Conservation (phyloP, 2,888 invertebrate genomes). For the Augiades crinisus region DNA sequence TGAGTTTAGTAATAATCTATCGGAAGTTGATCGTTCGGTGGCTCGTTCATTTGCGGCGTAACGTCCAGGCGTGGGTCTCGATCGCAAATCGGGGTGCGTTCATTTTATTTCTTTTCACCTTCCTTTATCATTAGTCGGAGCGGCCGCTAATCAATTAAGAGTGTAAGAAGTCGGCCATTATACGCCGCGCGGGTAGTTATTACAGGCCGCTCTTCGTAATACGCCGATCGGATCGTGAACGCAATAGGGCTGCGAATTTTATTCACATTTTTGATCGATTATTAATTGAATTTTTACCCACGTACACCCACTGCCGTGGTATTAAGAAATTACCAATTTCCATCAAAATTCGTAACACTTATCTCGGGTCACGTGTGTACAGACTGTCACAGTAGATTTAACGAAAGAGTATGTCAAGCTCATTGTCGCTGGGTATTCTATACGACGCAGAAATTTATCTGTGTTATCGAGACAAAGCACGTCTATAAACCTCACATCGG, state of each 20-base stretch:
- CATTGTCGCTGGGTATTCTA: conserved; percentile 71
- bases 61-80: conserved; percentile 54
- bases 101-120: conserved; percentile 80
- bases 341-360: conserved; percentile 20
- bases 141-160: conserved; percentile 83
- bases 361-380: conserved; percentile 37
- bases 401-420: conserved; percentile 67
- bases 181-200: conserved; percentile 77
- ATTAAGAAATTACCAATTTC: conserved; percentile 23
- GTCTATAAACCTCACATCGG: conserved; percentile 76
- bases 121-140: conserved; percentile 80
- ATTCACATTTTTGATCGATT: conserved; percentile 68
- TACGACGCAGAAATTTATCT: conserved; percentile 78
- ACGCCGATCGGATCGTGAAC: conserved; percentile 77
- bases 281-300: conserved; percentile 49
- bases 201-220: conserved; percentile 74
- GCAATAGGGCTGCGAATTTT: conserved; percentile 78
- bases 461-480: conserved; percentile 78
- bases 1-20: conserved; percentile 26
- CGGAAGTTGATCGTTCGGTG: conserved; percentile 26
- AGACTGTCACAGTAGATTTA: conserved; percentile 65
- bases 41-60: conserved; percentile 48
- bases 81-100: conserved; percentile 71
- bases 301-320: conserved; percentile 5
- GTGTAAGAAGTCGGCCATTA: conserved; percentile 80